These are phyloP conservation scores for Conistra vaccinii DNA, from an alignment of 2,888 invertebrate genomes.

Conservation along the genomic window DNA sequence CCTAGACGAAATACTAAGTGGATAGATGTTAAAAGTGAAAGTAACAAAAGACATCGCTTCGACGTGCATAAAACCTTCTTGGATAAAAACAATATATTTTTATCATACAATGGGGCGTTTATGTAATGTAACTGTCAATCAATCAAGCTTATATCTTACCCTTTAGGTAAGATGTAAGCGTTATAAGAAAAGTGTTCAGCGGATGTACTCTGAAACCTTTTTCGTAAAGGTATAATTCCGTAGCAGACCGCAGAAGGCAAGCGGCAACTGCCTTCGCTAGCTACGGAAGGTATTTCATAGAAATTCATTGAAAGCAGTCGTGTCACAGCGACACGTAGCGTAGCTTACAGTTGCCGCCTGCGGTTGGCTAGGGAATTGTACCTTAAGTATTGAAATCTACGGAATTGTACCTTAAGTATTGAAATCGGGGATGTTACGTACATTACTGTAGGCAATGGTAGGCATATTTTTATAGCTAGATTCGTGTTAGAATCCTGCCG, in stretches of 20 bases:
- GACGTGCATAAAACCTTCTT: slow-evolving; percentile 62
- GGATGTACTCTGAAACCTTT: slow-evolving; percentile 58
- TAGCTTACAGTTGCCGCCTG: too few species aligned
- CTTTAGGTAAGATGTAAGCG: slow-evolving; percentile 45
- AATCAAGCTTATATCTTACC: slow-evolving; percentile 71
- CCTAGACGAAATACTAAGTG: slow-evolving; percentile 51
- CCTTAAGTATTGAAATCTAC: too few species aligned
- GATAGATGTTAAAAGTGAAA: slow-evolving; percentile 52
- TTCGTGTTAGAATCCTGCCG: slow-evolving; percentile 5
- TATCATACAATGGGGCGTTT: slow-evolving; percentile 70
- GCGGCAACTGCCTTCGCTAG: too few species aligned
- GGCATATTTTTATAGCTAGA: slow-evolving; percentile 32
- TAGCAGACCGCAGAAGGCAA: too few species aligned
- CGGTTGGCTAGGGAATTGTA: too few species aligned
- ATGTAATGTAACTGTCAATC: slow-evolving; percentile 73
- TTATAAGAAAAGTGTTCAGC: slow-evolving; percentile 69
- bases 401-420: slow-evolving; percentile 8
- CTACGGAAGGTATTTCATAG: too few species aligned
- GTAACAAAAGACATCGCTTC: slow-evolving; percentile 49
- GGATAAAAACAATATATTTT: slow-evolving; percentile 66
- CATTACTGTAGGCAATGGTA: neutral
- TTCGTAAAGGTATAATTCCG: slow-evolving; percentile 5
- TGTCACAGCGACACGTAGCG: too few species aligned
- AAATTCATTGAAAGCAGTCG: too few species aligned
- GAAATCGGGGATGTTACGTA: slow-evolving; percentile 40